Evolutionary conservation across 2,113 vertebrate genomes (phyloP), one percentile per base, ranked within the genome.

Genomic region (Odocoileus hemionus): DNA sequence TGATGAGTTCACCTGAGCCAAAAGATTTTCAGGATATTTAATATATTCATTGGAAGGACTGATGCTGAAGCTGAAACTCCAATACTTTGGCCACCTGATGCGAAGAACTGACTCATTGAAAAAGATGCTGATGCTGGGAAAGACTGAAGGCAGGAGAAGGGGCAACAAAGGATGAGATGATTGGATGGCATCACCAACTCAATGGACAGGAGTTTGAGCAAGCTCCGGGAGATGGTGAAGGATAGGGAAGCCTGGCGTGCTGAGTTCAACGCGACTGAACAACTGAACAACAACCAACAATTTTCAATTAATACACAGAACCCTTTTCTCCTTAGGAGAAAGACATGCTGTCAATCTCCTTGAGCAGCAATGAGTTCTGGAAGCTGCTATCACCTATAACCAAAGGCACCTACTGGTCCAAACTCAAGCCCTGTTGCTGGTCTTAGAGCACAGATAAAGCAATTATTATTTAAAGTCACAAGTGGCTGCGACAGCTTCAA

Each of bases 401-500:
- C 26, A 43, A 74, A 86, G 86, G 91, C 87, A 84, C 19, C 47
- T 64, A 28, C 23, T 1, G 3, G 45, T 95, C 57, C 85, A 95
- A 67, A 93, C 91, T 45, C 89, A 74, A 95, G 54, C 36, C 80
- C 61, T 86, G 30, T 83, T 86, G 58, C 78, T 64, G 74, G 61
- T 87, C 60, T 94, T 93, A 80, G 3, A 36, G 83, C 50, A 92
- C 79, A 94, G 64, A 74, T 79, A 95, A 94, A 89, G 45, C 96
- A 94, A 80, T 97, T 97, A 82, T 91, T 89, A 89, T 97, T 95
- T 97, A 74, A 97, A 94, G 93, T 39, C 83, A 89, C 70, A 47
- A 95, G 94, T 89, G 95, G 93, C 67, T 93, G 39, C 0, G 0
- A 86, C 95, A 89, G 61, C 47, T 97, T 85, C 64, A 86, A 94